Conservation (phyloP, 2,888 invertebrate species). For the Laothoe populi region DNA sequence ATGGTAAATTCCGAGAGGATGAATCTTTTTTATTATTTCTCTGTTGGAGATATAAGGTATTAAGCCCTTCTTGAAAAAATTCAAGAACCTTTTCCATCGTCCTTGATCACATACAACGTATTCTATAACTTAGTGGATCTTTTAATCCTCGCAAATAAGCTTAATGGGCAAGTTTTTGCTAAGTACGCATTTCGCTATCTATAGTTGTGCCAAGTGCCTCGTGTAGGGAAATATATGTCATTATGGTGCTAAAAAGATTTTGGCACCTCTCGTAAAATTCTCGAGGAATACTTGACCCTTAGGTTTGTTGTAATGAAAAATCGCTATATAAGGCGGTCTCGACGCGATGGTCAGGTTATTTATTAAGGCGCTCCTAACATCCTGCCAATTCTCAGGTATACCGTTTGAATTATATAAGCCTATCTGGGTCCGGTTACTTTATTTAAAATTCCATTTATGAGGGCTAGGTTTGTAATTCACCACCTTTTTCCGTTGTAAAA, state of each 20-base stretch:
- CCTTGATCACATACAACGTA: slow-evolving; percentile 42
- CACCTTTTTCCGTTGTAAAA: too few species aligned
- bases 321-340: slow-evolving; percentile 41
- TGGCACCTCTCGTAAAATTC: too few species aligned
- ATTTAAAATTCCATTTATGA: too few species aligned
- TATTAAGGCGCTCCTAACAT: slow-evolving; percentile 36
- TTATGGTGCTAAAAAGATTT: too few species aligned
- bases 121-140: slow-evolving; percentile 43
- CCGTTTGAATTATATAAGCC: slow-evolving; percentile 43
- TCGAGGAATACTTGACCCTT: slow-evolving; percentile 36
- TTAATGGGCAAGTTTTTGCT: slow-evolving; percentile 40
- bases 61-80: slow-evolving; percentile 41
- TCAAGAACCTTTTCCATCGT: slow-evolving; percentile 40
- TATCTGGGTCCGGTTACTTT: slow-evolving; percentile 36
- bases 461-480: slow-evolving; percentile 30
- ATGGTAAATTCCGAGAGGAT: neutral
- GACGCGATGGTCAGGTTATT: slow-evolving; percentile 42
- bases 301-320: slow-evolving; percentile 34
- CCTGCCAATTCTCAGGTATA: slow-evolving; percentile 38
- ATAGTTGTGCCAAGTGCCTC: too few species aligned
- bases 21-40: slow-evolving; percentile 26
- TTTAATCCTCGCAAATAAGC: too few species aligned
- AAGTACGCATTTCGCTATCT: slow-evolving; percentile 35
- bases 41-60: slow-evolving; percentile 41
- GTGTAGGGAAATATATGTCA: too few species aligned